A percentile compares a stretch with the other conserved stretches of the same genome.
Evolutionary conservation across 2,888 invertebrate species (phyloP).

Genomic region (Drosophila multiciliata): DNA sequence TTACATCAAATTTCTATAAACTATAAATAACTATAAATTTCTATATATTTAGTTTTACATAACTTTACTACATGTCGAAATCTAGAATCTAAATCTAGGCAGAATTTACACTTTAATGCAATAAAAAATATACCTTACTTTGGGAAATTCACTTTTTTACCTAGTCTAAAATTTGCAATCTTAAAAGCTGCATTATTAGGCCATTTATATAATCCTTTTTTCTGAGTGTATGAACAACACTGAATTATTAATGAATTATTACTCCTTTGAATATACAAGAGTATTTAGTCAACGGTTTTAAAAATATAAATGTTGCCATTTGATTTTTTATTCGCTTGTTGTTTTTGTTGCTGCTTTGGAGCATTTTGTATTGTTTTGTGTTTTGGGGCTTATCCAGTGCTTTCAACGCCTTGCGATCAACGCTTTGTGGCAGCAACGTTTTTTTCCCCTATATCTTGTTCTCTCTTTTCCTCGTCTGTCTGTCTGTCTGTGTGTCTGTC

Average conservation of each 20-base stretch:
- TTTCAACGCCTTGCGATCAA: slow-evolving; percentile 77
- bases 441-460: background rate
- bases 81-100: background rate
- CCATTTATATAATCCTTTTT: background rate
- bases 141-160: background rate
- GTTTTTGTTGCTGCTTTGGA: slow-evolving; percentile 34
- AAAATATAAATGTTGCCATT: background rate
- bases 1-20: background rate
- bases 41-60: background rate
- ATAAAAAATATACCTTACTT: background rate
- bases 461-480: background rate
- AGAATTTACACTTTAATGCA: background rate
- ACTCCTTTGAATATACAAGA: background rate
- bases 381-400: slow-evolving; percentile 75
- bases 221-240: background rate
- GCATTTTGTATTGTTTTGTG: slow-evolving; percentile 78
- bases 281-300: background rate
- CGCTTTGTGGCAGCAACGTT: slow-evolving; percentile 33
- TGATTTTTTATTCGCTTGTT: slow-evolving; percentile 19
- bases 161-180: background rate
- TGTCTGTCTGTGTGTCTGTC: background rate
- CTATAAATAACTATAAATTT: too few species aligned
- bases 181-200: background rate
- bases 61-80: background rate
- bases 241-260: too few species aligned